Conservation (phyloP, 2,888 invertebrate species). For the Synergus itoensis region DNA sequence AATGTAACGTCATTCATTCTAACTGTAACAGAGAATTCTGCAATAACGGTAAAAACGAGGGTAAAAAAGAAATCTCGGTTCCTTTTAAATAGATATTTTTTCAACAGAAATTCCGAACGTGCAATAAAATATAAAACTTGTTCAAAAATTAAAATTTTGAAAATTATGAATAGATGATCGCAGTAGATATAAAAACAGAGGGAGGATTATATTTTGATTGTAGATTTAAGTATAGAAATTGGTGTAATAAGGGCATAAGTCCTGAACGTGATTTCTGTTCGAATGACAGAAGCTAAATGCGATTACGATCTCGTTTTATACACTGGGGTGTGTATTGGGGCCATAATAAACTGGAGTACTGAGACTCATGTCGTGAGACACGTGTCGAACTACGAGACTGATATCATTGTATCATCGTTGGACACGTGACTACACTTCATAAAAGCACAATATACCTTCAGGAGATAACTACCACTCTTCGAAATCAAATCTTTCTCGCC, state of each 20-base stretch:
- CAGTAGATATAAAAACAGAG: not conserved
- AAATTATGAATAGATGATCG: not conserved
- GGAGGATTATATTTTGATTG: not conserved
- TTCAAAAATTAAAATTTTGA: not conserved
- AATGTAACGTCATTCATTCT: not conserved
- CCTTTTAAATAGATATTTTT: too few species aligned
- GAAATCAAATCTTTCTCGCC: conserved; percentile 23
- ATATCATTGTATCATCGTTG: conserved; percentile 69
- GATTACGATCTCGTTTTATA: conserved; percentile 69
- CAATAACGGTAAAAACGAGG: not conserved
- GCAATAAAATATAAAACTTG: not conserved
- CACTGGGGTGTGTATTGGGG: conserved; percentile 58
- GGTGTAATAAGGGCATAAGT: conserved; percentile 45
- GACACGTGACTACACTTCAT: conserved; percentile 74
- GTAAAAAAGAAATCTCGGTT: too few species aligned
- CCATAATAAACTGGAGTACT: conserved; percentile 67
- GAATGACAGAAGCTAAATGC: conserved; percentile 71
- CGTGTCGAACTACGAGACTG: conserved; percentile 70
- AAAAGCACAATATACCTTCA: conserved; percentile 66
- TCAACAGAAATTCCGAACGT: too few species aligned
- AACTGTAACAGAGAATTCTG: not conserved
- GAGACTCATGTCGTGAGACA: conserved; percentile 69
- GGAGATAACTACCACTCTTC: conserved; percentile 48
- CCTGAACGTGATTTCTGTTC: conserved; percentile 65
- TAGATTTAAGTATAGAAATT: conserved; percentile 25